These are phyloP conservation scores for Protodeltote pygarga DNA, from an alignment of 2,888 invertebrate species.

Conservation along the genomic window DNA sequence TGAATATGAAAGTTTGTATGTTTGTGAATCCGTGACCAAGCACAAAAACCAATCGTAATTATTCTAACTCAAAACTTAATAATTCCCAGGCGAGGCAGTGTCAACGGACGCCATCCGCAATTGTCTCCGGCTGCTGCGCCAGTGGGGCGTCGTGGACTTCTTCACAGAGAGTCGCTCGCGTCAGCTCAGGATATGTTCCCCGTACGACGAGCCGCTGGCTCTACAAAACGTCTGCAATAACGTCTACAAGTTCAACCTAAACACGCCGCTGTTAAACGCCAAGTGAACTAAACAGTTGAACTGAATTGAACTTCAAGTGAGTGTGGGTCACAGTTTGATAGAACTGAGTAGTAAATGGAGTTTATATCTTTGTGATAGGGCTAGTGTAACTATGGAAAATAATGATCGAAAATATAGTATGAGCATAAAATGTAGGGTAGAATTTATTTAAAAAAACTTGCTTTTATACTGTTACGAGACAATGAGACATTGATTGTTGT, in stretches of 20 bases:
- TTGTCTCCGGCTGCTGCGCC: conserved; percentile 92
- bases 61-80: no score
- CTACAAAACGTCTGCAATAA: conserved; percentile 61
- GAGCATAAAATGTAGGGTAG: no score
- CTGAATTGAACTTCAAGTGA: not conserved
- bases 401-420: no score
- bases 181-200: conserved; percentile 59
- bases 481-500: no score
- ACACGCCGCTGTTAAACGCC: conserved; percentile 61
- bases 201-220: conserved; percentile 57
- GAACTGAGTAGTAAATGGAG: no score
- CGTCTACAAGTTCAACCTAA: conserved; percentile 72
- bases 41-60: no score
- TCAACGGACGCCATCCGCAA: conserved; percentile 95
- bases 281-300: conserved; percentile 33
- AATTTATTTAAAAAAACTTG: no score
- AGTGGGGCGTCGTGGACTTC: conserved; percentile 92
- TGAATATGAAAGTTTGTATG: no score
- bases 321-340: conserved; percentile 1
- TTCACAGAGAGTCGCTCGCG: conserved; percentile 65
- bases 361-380: no score
- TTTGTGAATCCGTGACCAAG: no score
- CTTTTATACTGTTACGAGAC: no score
- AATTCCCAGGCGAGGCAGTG: conserved; percentile 92
- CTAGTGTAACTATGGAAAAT: no score